Evolutionary conservation across 2,113 vertebrate species (phyloP), one percentile per base, ranked within the genome.

Genomic region (Chrysemys picta): DNA sequence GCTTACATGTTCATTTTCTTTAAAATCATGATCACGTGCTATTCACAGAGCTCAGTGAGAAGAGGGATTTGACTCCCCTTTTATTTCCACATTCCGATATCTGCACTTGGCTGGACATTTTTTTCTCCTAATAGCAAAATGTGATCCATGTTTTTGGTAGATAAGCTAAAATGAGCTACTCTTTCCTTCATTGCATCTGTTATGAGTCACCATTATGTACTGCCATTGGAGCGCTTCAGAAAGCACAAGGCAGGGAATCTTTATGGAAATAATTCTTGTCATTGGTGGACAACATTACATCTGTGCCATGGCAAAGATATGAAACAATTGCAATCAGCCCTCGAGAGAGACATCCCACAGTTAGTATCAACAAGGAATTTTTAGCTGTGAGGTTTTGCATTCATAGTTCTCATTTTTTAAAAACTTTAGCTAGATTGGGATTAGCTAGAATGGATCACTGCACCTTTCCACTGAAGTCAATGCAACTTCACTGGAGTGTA

Each of bases 171-270:
- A 88, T 82, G 87, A 94, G 91, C 82, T 75, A n/a, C 35, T 91
- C 83, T 81, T 92, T 91, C 93, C 79, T 57, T 92, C 83, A 5
- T 45, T 88, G 90, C 87, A 86, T 88, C 85, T 76, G 6, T 78
- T 38, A 57, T 86, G 89, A 96, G 49, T 80, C 93, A 95, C 76
- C 59, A 79, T 10, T 19, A 5, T 72, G n/a, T 72, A 72, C 42
- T 3, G 6, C 25, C 42, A 47, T 25, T 47, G 42, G 42, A 27
- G 38, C 1, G 4, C 38, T 75, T 27, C 65, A 86, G 45, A 65
- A 65, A 53, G 3, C 49, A n/a, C 31, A n/a, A 86, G n/a, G 42
- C 12, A 78, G 12, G 42, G 42, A 78, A 38, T 14, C 12, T 27
- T 78, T 14, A 45, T 27, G 12, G 42, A 29, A 47, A 78, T 47